Percentiles rank a stretch among this genome's conserved stretches.
Evolutionary conservation across 2,113 vertebrate species (phyloP).

Genomic region (Tenebrosternarchus preto): DNA sequence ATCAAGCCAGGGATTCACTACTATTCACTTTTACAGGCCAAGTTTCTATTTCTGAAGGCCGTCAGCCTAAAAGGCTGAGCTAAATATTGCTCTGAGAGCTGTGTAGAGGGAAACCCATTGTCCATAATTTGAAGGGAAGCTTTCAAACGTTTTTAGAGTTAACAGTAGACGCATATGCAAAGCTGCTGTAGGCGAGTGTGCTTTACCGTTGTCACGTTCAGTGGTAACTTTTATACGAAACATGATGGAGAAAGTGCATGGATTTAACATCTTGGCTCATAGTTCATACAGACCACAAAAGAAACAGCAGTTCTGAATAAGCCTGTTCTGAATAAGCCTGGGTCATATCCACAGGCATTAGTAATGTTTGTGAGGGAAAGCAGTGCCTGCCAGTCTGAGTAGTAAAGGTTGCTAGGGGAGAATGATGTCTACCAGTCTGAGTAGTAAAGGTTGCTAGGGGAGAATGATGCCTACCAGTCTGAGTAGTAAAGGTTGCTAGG

Average conservation of each 20-base stretch:
- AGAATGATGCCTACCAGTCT: no score
- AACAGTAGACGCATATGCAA: background rate
- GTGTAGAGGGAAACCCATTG: background rate
- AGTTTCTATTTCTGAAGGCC: constrained; percentile 9
- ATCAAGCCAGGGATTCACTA: constrained; percentile 19
- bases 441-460: background rate
- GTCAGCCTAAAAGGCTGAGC: background rate
- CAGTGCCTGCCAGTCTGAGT: background rate
- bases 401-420: background rate
- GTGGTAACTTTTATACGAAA: background rate
- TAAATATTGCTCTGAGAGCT: background rate
- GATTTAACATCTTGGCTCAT: no score
- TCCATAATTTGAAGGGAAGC: background rate
- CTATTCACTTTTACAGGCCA: constrained; percentile 16
- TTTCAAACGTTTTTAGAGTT: background rate
- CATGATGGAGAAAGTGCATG: background rate
- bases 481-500: background rate
- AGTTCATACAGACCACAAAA: background rate
- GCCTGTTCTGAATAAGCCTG: background rate
- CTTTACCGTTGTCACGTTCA: background rate
- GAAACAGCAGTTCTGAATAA: no score
- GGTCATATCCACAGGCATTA: background rate
- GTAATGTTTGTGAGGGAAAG: background rate
- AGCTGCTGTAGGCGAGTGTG: background rate
- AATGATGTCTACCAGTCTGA: background rate